A percentile compares a stretch with the other conserved stretches of the same genome.
Evolutionary conservation across 2,797 vertebrate species (phyloP).

Genomic region (Monodelphis domestica): DNA sequence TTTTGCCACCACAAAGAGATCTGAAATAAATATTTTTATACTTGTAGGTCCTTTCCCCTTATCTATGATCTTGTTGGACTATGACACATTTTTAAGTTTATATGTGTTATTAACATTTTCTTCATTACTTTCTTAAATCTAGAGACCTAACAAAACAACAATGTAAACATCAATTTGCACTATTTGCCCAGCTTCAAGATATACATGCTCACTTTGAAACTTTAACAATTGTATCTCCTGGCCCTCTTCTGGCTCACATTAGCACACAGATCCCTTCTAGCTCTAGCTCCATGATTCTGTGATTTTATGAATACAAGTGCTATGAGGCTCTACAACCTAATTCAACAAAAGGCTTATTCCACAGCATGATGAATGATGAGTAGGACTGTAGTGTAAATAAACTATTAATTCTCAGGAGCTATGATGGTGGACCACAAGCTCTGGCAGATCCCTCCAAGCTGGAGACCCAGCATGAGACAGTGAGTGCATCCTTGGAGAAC

Average conservation of each 20-base stretch:
- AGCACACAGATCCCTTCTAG: background rate
- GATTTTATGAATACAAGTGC: background rate
- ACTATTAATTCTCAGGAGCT: background rate
- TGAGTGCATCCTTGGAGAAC: background rate
- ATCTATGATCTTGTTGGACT: too few relatives aligned
- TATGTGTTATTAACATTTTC: background rate
- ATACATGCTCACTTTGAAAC: background rate
- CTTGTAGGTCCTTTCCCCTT: too few relatives aligned
- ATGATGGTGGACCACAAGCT: background rate
- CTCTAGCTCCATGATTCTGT: background rate
- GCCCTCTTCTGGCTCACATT: background rate
- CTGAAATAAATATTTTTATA: too few relatives aligned
- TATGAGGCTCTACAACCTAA: background rate
- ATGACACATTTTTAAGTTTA: background rate
- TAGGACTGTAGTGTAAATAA: background rate
- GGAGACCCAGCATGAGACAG: background rate
- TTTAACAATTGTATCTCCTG: background rate
- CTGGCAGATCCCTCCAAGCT: background rate
- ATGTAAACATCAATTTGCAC: background rate
- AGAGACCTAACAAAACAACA: background rate
- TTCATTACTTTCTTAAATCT: background rate
- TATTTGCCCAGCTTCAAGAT: background rate
- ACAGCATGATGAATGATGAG: background rate
- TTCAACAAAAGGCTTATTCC: background rate
- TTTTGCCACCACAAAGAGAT: too few relatives aligned